Percentiles rank a stretch among this genome's conserved stretches.
Conservation (phyloP, 2,888 invertebrate genomes). For the Balanococcus diminutus region DNA sequence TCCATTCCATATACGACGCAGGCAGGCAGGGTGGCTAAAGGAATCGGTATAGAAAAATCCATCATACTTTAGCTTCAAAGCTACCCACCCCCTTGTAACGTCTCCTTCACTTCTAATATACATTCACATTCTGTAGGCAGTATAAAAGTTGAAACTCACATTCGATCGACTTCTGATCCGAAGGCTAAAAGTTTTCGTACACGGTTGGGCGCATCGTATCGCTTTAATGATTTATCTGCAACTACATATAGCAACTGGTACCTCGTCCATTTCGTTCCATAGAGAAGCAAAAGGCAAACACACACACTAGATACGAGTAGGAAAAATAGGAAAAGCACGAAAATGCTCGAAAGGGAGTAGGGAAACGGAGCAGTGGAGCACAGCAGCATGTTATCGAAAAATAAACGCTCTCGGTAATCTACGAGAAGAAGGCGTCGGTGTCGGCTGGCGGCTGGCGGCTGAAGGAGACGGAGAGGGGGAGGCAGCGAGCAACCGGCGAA, state of each 20-base stretch:
- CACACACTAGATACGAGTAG: too few relatives aligned
- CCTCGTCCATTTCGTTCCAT: neutral
- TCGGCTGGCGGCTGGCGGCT: too few relatives aligned
- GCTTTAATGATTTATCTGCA: neutral
- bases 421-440: neutral
- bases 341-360: too few relatives aligned
- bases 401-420: slow-evolving; percentile 1
- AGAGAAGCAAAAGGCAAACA: neutral
- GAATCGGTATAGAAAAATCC: neutral
- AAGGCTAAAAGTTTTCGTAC: neutral
- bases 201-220: neutral
- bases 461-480: neutral
- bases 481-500: neutral
- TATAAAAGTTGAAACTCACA: neutral
- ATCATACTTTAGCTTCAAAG: neutral
- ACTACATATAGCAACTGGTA: neutral
- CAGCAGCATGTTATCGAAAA: neutral
- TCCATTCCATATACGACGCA: neutral
- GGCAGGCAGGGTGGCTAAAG: neutral
- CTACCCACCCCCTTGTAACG: neutral
- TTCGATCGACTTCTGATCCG: neutral
- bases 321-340: too few relatives aligned
- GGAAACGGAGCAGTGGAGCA: neutral
- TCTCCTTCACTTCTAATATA: too few relatives aligned
- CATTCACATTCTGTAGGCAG: neutral